A percentile compares a stretch with the other conserved stretches of the same genome.
These are phyloP conservation scores for Phenganax marumi DNA, from an alignment of 92 coral and sea anemone species.

Conservation along the genomic window DNA sequence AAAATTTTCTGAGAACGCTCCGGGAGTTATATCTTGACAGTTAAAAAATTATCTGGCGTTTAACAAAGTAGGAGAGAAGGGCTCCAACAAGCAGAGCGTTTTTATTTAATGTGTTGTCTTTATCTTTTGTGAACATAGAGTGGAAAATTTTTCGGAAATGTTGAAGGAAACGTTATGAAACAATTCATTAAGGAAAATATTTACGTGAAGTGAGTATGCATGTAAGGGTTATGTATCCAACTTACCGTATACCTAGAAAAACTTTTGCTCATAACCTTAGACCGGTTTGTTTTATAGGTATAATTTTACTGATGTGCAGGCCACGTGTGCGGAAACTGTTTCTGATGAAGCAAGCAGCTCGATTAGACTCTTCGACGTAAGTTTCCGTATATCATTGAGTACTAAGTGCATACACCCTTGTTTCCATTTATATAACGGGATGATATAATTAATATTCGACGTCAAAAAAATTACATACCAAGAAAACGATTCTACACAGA, in stretches of 20 bases:
- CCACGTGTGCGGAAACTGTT: slow-evolving; percentile 56
- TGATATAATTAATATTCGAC: not conserved
- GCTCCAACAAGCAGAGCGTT: not conserved
- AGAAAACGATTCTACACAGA: not conserved
- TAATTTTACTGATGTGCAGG: slow-evolving; percentile 62
- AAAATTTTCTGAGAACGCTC: not conserved
- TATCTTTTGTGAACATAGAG: slow-evolving; percentile 47
- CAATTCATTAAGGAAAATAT: slow-evolving; percentile 48
- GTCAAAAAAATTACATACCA: not conserved
- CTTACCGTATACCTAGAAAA: not conserved
- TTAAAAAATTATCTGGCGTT: not conserved
- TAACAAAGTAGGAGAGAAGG: not conserved
- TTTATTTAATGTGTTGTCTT: not conserved
- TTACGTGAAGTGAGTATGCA: slow-evolving; percentile 55
- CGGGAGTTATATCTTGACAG: not conserved
- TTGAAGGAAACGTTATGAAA: slow-evolving; percentile 63
- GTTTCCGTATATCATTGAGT: slow-evolving; percentile 21
- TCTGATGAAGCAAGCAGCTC: slow-evolving; percentile 60
- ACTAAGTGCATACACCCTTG: not conserved
- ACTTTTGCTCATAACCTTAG: not conserved
- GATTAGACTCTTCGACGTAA: slow-evolving; percentile 79
- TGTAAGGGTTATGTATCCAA: not conserved
- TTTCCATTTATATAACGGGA: not conserved
- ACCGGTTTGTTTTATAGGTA: slow-evolving; percentile 25
- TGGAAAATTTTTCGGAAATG: slow-evolving; percentile 70